Evolutionary conservation across 2,797 vertebrate genomes (phyloP).

Genomic region (Heteromormyrus szaboi): DNA sequence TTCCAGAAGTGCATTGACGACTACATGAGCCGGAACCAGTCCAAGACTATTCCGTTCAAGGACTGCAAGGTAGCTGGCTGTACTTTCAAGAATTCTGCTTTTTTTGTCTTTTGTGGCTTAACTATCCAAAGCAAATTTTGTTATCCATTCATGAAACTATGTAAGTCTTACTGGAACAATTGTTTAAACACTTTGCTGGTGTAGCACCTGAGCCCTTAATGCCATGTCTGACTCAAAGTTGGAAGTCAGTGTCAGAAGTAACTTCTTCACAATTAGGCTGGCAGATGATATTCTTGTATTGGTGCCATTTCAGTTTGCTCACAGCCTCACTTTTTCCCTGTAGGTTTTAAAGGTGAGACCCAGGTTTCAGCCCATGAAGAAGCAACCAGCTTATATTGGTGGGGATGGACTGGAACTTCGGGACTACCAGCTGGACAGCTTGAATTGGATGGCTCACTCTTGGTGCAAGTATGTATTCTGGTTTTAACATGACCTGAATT

Average conservation of each 20-base stretch:
- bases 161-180: background rate
- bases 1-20: conserved; percentile 89
- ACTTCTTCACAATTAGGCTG: background rate
- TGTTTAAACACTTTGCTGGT: background rate
- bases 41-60: conserved; percentile 88
- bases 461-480: conserved; percentile 91
- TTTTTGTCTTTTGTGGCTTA: background rate
- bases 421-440: conserved; percentile 91
- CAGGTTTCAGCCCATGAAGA: conserved; percentile 89
- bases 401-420: conserved; percentile 84
- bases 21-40: conserved; percentile 91
- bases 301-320: background rate
- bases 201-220: background rate
- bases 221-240: background rate
- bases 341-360: conserved; percentile 93
- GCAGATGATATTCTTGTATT: background rate
- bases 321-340: background rate
- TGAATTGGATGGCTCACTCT: conserved; percentile 98
- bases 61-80: conserved; percentile 81
- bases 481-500: background rate
- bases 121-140: background rate
- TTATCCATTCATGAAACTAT: background rate
- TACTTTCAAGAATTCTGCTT: background rate
- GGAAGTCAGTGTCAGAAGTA: background rate
- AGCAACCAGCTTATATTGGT: conserved; percentile 85